Base-by-base conservation (phyloP, 2,888 invertebrate genomes). In the Cordilura impudica region DNA sequence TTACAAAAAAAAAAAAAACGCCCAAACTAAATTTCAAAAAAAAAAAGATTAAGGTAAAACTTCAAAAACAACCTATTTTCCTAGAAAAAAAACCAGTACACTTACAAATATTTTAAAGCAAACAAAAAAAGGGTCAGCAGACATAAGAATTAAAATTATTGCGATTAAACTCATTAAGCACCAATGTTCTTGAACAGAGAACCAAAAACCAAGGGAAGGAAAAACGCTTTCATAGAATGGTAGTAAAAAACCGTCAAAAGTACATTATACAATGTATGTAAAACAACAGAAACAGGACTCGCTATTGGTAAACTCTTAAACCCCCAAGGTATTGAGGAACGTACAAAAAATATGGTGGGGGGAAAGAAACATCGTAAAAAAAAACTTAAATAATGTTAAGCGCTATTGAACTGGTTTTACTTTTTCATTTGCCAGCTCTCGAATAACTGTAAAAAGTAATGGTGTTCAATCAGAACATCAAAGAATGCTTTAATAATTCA, bases 361-460 rank as follows among this genome's bases (percentile, higher is more conserved):
- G 61, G 54, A 53, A 26, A 19, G 18, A 35, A 66, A 71, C 54
- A 21, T 26, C 19, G n/a, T 31, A 63, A 65, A 67, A 26, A 43
- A 67, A 51, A 23, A 35, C 6, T 4, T 8, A 23, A 56, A 69
- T 54, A 61, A 63, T 63, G 67, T 29, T 69, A 73, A 69, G 63
- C 67, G 65, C 63, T 73, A 73, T 78, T 78, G 78, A 78, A 78
- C 78, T 73, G n/a, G n/a, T 29, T 54, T 12, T 12, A 31, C 23
- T 4, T 19, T 35, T 51, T 19, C 39, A 23, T 29, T 8, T 49
- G 45, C 35, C 61, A 31, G 14, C 21, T 47, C 53, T 58, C 2
- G 7, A 19, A 51, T 51, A 39, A 0, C 35, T n/a, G 4, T n/a
- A 39, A 39, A 39, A 4, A 39, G n/a, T n/a, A n/a, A n/a, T n/a